Evolutionary conservation across 2,888 invertebrate species (phyloP), one percentile per base, ranked within the genome.

Genomic region (Trypoxylon attenuatum): DNA sequence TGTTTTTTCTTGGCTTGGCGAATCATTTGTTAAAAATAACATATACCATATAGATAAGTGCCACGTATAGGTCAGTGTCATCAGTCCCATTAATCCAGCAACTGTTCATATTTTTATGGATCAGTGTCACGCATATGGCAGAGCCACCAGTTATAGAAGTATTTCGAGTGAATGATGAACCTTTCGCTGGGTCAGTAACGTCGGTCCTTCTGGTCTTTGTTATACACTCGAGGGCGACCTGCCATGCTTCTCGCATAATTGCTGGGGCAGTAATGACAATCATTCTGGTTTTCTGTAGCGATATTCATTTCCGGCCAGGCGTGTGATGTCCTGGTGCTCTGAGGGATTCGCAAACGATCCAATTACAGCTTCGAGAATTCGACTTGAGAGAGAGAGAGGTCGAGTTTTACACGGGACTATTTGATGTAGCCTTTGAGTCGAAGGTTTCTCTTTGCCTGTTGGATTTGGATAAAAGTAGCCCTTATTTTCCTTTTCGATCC

Each of bases 181-280:
- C 29, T 15, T 50, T 47, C 27, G 61, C 43, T 50, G 69, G 73
- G 63, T 70, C 63, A 73, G 63, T 60, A 52, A 58, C 70, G 51
- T 22, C 45, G 59, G 49, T 33, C 67, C 51, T 59, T 49, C 39
- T 21, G 38, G 38, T 56, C 67, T 55, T 58, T 59, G 59, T 52
- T 8, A 51, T 29, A 43, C 47, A 52, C 51, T 51, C 49, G 59
- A 43, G 59, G 59, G 67, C n/a, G n/a, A n/a, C n/a, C n/a, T n/a
- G n/a, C n/a, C n/a, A 55, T 66, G 52, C 52, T 42, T 41, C 59
- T 13, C 59, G 67, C 55, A 68, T 68, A 68, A 68, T 68, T 68
- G 67, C 52, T 51, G 42, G 67, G 67, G 39, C 67, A 59, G 67
- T 67, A 68, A 68, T 66, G 68, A 68, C 51, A 66, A 68, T 68